Conservation (phyloP, 2,888 invertebrate species). For the Drosophila incognita region DNA sequence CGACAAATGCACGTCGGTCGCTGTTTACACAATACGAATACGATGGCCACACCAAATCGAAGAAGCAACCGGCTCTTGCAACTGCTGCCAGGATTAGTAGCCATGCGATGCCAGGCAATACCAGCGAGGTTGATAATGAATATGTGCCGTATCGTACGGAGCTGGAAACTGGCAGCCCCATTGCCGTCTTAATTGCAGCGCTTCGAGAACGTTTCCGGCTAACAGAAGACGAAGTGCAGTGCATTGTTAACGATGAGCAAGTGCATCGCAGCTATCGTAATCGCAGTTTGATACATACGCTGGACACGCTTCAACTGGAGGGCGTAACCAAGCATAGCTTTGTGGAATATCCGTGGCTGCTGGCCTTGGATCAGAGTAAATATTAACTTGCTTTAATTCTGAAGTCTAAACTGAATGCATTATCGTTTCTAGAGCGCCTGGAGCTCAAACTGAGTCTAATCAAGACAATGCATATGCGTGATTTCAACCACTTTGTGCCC, state of each 20-base stretch:
- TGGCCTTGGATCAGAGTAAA: conserved; percentile 77
- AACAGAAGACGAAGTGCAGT: conserved; percentile 57
- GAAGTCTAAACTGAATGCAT: not conserved
- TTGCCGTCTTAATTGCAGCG: conserved; percentile 46
- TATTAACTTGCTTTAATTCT: not conserved
- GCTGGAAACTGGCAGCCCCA: conserved; percentile 52
- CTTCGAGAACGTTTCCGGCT: conserved; percentile 69
- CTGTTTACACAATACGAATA: conserved; percentile 56
- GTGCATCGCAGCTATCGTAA: conserved; percentile 66
- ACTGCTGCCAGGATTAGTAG: conserved; percentile 34
- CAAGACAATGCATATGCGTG: conserved; percentile 84
- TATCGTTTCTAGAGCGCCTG: conserved; percentile 68
- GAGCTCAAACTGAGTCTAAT: conserved; percentile 84
- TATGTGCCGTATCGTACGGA: conserved; percentile 76
- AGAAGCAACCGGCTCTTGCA: conserved; percentile 19
- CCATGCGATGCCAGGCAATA: conserved; percentile 6
- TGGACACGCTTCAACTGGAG: conserved; percentile 69
- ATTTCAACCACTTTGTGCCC: conserved; percentile 86
- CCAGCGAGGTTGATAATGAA: conserved; percentile 68
- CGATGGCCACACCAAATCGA: conserved; percentile 9
- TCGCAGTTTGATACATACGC: conserved; percentile 44
- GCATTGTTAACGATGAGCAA: conserved; percentile 71
- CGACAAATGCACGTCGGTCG: conserved; percentile 20
- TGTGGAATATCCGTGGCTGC: conserved; percentile 83
- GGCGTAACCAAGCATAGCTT: conserved; percentile 78